Evolutionary conservation across 2,888 invertebrate species (phyloP), one percentile per base, ranked within the genome.

Genomic region (Stenodera caucasica): DNA sequence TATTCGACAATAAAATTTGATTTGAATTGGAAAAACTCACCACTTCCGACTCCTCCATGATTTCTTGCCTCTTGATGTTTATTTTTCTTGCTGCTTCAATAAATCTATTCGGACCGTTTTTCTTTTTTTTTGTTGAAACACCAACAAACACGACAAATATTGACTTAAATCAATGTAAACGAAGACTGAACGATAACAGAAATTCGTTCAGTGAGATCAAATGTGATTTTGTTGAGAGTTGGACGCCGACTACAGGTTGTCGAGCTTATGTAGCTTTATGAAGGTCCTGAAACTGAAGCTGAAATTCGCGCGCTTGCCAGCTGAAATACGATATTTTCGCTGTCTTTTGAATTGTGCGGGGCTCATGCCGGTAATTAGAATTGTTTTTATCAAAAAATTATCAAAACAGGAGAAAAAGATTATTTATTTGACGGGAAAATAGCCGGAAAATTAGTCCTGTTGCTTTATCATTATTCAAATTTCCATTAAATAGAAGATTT

Each of bases 161-260:
- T 55, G 33, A 54, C 55, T 33, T 12, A n/a, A 29, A 23, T 49
- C 11, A 35, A 14, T 21, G 40, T 14, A 18, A n/a, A 37, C 14
- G 32, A 50, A 30, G 51, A 51, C 21, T 30, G 30, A 23, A 53
- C 30, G 18, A 52, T 57, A 53, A 26, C 23, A 29, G 18, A 49
- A 52, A 23, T 37, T 18, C 2, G 7, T 14, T 37, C 2, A 18
- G 9, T 3, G 18, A 8, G 11, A 37, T 6, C 32, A 7, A 18
- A 18, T 18, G 53, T 40, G 57, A 50, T 58, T 30, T 52, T 37
- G 58, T 9, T 37, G 58, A 33, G 18, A 55, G 61, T 32, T 55
- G 49, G 55, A 18, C 58, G 61, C 55, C 40, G 49, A 61, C 61
- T 61, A 58, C 57, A 58, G 58, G 58, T 58, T 61, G 61, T 53